Percentiles rank a stretch among this genome's conserved stretches.
Evolutionary conservation across 2,888 invertebrate species (phyloP).

Genomic region (Opisthograptis luteolata): DNA sequence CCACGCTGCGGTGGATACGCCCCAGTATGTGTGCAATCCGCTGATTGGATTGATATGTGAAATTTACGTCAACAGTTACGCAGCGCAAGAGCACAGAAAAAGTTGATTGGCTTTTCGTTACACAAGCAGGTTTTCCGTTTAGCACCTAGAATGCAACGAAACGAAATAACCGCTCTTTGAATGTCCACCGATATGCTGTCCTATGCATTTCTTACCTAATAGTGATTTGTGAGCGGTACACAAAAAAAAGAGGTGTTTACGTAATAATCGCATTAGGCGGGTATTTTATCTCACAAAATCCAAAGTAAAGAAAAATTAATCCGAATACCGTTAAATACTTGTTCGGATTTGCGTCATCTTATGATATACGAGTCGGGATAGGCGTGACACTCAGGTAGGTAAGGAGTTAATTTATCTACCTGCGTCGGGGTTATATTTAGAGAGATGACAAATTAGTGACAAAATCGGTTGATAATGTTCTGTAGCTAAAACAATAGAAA

Average conservation of each 20-base stretch:
- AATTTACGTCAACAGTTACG: conserved; percentile 38
- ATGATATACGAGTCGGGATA: conserved; percentile 62
- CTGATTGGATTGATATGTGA: conserved; percentile 50
- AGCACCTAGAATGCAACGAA: conserved; percentile 4
- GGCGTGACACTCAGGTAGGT: conserved; percentile 43
- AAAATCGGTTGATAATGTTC: conserved; percentile 4
- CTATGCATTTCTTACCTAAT: conserved; percentile 47
- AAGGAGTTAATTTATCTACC: conserved; percentile 41
- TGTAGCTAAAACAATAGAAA: conserved; percentile 31
- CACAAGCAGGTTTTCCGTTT: conserved; percentile 39
- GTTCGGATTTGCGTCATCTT: conserved; percentile 78
- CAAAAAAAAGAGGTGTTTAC: conserved; percentile 53
- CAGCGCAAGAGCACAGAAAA: conserved; percentile 26
- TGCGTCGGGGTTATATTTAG: conserved; percentile 28
- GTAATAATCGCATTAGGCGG: conserved; percentile 66
- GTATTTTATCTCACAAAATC: conserved; percentile 62
- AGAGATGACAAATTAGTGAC: conserved; percentile 28
- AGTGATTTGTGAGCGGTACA: conserved; percentile 39
- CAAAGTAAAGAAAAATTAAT: conserved; percentile 56
- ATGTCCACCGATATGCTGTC: conserved; percentile 33
- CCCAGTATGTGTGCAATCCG: conserved; percentile 42
- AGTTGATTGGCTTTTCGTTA: conserved; percentile 39
- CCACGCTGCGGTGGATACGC: conserved; percentile 23
- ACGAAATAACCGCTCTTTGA: conserved; percentile 12
- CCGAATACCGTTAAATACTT: conserved; percentile 76